Evolutionary conservation across 2,888 invertebrate species (phyloP), one percentile per base, ranked within the genome.

Genomic region (Athrips mouffetella): DNA sequence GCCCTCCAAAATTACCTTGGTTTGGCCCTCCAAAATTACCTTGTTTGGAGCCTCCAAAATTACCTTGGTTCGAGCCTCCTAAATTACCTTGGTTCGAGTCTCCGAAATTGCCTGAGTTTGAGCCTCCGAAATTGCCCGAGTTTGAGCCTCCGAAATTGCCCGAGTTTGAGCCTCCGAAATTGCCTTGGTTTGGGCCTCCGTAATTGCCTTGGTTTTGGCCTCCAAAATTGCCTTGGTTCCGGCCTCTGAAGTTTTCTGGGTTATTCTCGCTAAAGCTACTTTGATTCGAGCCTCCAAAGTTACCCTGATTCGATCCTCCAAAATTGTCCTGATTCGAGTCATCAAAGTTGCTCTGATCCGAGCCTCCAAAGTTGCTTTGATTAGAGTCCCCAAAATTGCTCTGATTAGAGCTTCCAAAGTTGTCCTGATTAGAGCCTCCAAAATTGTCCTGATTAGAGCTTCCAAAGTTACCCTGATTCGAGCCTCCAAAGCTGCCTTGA

Each of bases 41-140:
- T n/a, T 37, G 37, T 11, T 37, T 37, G 5, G 37, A 21, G 4
- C 37, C 37, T 3, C 21, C 20, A 25, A 16, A 25, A 10, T 31
- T 45, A n/a, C 35, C 35, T 15, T 35, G 45, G 35, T n/a, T 33
- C n/a, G 35, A 8, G 1, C 35, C 35, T n/a, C n/a, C n/a, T n/a
- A n/a, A 27, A 27, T 8, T 27, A 10, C 7, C 8, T 27, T n/a
- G 27, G n/a, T 27, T n/a, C 27, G n/a, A n/a, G n/a, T n/a, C n/a
- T 8, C 35, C 35, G 35, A 35, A 35, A 20, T 20, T n/a, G n/a
- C n/a, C n/a, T n/a, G n/a, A n/a, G n/a, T n/a, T n/a, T n/a, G n/a
- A n/a, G n/a, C n/a, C n/a, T n/a, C n/a, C n/a, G n/a, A n/a, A n/a
- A n/a, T n/a, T n/a, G n/a, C n/a, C n/a, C n/a, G n/a, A n/a, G 13